Evolutionary conservation across 2,113 vertebrate genomes (phyloP).

Genomic region (Chlorodrepanis virens): DNA sequence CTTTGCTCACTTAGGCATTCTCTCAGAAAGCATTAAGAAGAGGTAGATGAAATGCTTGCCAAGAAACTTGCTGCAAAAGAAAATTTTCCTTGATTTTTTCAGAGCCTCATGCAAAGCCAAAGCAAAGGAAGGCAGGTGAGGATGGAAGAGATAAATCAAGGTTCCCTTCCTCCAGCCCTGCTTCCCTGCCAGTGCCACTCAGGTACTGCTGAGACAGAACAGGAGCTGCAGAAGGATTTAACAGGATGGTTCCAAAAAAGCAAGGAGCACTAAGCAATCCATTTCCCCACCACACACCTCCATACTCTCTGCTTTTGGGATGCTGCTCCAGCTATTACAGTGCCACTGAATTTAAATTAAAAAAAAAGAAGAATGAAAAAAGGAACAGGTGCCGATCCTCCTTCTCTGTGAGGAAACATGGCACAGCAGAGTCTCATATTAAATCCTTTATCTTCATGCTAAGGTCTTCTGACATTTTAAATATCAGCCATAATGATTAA

Average conservation of each 20-base stretch:
- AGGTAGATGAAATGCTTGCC: background rate
- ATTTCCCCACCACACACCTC: background rate
- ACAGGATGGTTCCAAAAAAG: background rate
- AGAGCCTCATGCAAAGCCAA: background rate
- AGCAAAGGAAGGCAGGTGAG: background rate
- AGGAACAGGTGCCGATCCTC: background rate
- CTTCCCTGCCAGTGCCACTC: background rate
- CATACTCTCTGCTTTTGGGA: background rate
- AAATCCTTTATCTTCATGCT: conserved; percentile 49
- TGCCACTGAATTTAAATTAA: background rate
- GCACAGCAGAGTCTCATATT: conserved; percentile 22
- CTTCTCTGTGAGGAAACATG: conserved; percentile 1
- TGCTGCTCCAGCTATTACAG: background rate
- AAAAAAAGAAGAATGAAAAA: background rate
- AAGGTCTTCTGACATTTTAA: conserved; percentile 70
- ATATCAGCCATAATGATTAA: conserved; percentile 66
- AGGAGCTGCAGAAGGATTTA: background rate
- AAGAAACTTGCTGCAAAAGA: background rate
- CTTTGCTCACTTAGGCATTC: background rate
- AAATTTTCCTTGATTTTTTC: background rate
- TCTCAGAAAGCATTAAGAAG: background rate
- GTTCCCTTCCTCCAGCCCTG: background rate
- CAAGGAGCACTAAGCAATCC: background rate
- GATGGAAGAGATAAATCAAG: background rate
- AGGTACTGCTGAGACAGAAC: background rate